Evolutionary conservation across 1,140 invertebrate species (phyloP), one percentile per base, ranked within the genome.

Genomic region (Camponotus floridanus): DNA sequence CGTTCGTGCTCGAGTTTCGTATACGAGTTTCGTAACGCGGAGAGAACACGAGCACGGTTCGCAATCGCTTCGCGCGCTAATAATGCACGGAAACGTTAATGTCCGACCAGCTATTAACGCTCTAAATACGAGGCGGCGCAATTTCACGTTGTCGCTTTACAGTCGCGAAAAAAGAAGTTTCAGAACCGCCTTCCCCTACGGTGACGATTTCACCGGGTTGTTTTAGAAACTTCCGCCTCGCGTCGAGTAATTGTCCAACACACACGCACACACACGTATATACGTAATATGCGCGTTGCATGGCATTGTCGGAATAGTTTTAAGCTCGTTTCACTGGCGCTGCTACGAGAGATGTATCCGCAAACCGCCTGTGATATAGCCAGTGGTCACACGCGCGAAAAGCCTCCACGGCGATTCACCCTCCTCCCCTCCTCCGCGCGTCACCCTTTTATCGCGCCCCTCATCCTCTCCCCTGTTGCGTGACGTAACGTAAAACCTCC

Each of bases 301-400:
- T 36, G n/a, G 51, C 42, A 57, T 86, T 73, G 74, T 81, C 65
- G 64, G 73, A 90, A 85, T 87, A 89, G 88, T 89, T 90, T 87
- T 78, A 71, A 89, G 88, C 62, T 85, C 51, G 70, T 87, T 87
- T 70, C 64, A 80, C 76, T 64, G 15, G 55, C 55, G 26, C 48
- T 15, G 74, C 3, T 11, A 18, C 39, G 45, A 55, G 55, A 59
- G 55, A 48, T 51, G 79, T 85, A 89, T 80, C 18, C 67, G 70
- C 86, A 85, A 85, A 87, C 70, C 79, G 45, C 7, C 65, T 65
- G 76, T 11, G 31, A 18, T 51, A 18, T 45, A 51, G 31, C 39
- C n/a, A 26, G 74, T 36, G 87, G 85, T 87, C 79, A 80, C 15
- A 57, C 62, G 78, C 7, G 51, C n/a, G 84, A 62, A 79, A 83